phyloP scores from a whole-genome alignment of 2,797 vertebrate genomes.

The Gadopsis bispinosus region DNA sequence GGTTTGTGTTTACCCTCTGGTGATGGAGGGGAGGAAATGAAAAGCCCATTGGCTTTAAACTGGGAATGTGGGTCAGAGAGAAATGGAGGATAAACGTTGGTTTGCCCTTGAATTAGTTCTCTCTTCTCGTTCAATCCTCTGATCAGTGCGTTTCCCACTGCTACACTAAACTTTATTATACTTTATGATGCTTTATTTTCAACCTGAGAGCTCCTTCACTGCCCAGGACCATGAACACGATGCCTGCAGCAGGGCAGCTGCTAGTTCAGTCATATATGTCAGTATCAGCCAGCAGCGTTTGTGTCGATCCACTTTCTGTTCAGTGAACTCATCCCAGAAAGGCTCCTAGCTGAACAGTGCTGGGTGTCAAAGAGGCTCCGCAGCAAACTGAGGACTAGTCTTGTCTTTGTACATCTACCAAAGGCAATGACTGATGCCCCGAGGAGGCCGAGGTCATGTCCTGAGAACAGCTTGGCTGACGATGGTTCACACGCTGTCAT shows the following conservation, averaged over 20 bases:
- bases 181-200: background rate
- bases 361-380: background rate
- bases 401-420: too few species aligned
- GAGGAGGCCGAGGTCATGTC: too few species aligned
- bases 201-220: slow-evolving; percentile 20
- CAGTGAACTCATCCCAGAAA: background rate
- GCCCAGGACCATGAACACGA: background rate
- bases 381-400: background rate
- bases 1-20: slow-evolving; percentile 76
- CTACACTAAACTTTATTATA: background rate
- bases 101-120: slow-evolving; percentile 42
- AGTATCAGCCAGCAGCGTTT: background rate
- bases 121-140: background rate
- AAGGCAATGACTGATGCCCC: too few species aligned
- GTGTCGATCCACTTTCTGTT: too few species aligned
- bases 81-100: slow-evolving; percentile 48
- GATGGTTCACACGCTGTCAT: too few species aligned
- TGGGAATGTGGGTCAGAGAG: slow-evolving; percentile 62
- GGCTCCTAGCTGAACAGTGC: background rate
- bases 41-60: slow-evolving; percentile 69
- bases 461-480: too few species aligned
- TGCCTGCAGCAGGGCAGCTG: background rate
- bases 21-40: slow-evolving; percentile 75
- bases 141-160: slow-evolving; percentile 10
- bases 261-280: slow-evolving; percentile 6